A percentile compares a stretch with the other conserved stretches of the same genome.
Evolutionary conservation across 92 coral and sea anemone genomes (phyloP).

Genomic region (Parazoanthus swiftii): DNA sequence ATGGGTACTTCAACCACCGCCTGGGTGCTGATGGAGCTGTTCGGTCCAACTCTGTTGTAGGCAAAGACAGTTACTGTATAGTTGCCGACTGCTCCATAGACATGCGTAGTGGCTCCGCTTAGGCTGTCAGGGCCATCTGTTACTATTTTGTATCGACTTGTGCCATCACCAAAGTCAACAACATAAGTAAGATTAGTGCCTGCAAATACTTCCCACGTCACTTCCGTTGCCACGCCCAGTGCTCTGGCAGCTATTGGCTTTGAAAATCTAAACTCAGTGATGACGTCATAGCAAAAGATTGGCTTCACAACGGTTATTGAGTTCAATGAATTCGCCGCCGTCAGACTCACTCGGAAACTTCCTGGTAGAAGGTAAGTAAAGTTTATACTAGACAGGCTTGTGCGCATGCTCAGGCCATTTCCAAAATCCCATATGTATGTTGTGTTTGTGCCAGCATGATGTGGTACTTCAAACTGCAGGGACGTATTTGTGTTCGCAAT

Average conservation of each 20-base stretch:
- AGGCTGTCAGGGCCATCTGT: slow-evolving; percentile 51
- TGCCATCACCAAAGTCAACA: slow-evolving; percentile 86
- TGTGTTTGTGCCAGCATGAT: slow-evolving; percentile 70
- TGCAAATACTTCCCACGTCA: slow-evolving; percentile 67
- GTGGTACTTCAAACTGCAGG: slow-evolving; percentile 52
- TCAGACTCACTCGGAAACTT: slow-evolving; percentile 54
- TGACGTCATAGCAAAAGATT: slow-evolving; percentile 60
- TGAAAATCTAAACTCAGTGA: slow-evolving; percentile 59
- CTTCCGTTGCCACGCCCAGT: slow-evolving; percentile 59
- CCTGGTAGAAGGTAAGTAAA: slow-evolving; percentile 66
- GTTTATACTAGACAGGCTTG: slow-evolving; percentile 37
- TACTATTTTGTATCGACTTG: slow-evolving; percentile 40
- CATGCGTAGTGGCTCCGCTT: slow-evolving; percentile 50
- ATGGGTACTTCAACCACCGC: slow-evolving; percentile 86
- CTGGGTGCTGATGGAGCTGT: slow-evolving; percentile 61
- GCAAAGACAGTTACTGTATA: slow-evolving; percentile 75
- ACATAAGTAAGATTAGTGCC: slow-evolving; percentile 85
- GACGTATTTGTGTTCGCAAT: slow-evolving; percentile 66
- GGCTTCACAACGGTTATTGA: slow-evolving; percentile 35
- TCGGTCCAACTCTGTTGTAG: slow-evolving; percentile 76
- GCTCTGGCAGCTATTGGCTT: slow-evolving; percentile 70
- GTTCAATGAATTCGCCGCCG: slow-evolving; percentile 79
- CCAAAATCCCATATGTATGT: slow-evolving; percentile 90
- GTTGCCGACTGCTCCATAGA: slow-evolving; percentile 74
- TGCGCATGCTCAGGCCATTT: slow-evolving; percentile 57